Conservation (phyloP, 2,888 invertebrate genomes). For the Palloptera scutellata region DNA sequence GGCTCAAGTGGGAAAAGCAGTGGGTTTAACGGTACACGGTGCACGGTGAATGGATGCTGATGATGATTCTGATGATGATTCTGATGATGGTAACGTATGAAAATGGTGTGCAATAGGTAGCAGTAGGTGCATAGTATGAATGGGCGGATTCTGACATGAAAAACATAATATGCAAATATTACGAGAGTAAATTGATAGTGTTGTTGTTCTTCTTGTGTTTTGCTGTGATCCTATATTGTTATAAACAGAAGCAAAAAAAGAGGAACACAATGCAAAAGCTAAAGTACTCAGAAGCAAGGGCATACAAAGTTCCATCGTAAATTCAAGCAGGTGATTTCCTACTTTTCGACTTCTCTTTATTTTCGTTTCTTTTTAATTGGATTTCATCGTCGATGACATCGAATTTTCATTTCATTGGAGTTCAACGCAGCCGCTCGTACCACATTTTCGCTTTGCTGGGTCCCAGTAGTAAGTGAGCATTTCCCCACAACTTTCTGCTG, state of each 20-base stretch:
- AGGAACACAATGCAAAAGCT: no score
- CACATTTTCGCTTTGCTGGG: neutral
- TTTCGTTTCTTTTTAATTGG: conserved; percentile 19
- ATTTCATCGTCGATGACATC: conserved; percentile 14
- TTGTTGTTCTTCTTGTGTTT: conserved; percentile 10
- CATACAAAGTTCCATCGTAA: neutral
- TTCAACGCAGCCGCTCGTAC: neutral
- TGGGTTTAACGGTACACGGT: neutral
- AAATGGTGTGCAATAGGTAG: no score
- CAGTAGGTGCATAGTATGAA: no score
- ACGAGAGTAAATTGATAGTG: conserved; percentile 27
- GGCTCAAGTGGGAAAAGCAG: neutral
- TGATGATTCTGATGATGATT: neutral
- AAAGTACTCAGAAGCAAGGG: no score
- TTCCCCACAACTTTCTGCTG: no score
- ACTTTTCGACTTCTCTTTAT: neutral
- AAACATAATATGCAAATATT: conserved; percentile 28
- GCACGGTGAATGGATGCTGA: neutral
- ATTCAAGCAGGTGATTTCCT: conserved; percentile 4
- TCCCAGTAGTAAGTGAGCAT: neutral
- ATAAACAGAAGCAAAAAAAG: no score
- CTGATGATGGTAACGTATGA: neutral
- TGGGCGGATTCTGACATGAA: conserved; percentile 12
- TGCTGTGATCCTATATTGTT: neutral
- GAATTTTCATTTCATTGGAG: neutral